These are phyloP conservation scores for Drosophila silvestris DNA, from an alignment of 2,888 invertebrate genomes.

Conservation along the genomic window DNA sequence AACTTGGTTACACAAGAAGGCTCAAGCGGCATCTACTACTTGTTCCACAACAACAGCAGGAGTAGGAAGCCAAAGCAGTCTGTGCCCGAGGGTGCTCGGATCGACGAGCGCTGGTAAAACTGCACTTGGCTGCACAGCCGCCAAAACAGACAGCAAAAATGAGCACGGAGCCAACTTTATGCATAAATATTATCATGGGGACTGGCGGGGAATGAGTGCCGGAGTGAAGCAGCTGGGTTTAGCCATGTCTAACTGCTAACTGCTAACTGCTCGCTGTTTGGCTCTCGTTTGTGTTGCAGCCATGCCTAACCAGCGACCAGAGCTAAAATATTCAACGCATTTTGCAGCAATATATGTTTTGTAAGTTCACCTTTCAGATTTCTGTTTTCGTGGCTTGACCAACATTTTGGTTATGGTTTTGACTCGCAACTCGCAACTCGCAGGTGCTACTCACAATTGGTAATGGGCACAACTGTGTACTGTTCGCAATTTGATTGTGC, in stretches of 20 bases:
- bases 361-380: neutral
- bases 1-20: conserved; percentile 67
- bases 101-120: conserved; percentile 28
- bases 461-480: conserved; percentile 53
- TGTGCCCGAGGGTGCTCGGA: conserved; percentile 18
- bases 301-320: conserved; percentile 32
- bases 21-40: conserved; percentile 38
- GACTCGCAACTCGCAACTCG: conserved; percentile 14
- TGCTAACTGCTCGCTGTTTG: conserved; percentile 24
- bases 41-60: conserved; percentile 17
- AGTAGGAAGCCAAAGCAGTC: neutral
- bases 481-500: conserved; percentile 8
- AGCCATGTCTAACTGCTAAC: conserved; percentile 8
- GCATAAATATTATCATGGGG: conserved; percentile 77
- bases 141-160: conserved; percentile 56
- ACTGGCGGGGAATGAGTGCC: conserved; percentile 18
- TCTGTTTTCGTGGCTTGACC: conserved; percentile 36
- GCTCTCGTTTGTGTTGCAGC: conserved; percentile 14
- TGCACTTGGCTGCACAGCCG: conserved; percentile 52
- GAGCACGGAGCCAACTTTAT: conserved; percentile 79
- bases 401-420: conserved; percentile 18
- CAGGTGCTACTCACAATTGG: conserved; percentile 60
- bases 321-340: conserved; percentile 63
- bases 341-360: conserved; percentile 40
- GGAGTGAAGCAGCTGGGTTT: conserved; percentile 7